Percentiles rank a stretch among this genome's conserved stretches.
Evolutionary conservation across 1,140 invertebrate species (phyloP).

Genomic region (Drosophila oshimai): DNA sequence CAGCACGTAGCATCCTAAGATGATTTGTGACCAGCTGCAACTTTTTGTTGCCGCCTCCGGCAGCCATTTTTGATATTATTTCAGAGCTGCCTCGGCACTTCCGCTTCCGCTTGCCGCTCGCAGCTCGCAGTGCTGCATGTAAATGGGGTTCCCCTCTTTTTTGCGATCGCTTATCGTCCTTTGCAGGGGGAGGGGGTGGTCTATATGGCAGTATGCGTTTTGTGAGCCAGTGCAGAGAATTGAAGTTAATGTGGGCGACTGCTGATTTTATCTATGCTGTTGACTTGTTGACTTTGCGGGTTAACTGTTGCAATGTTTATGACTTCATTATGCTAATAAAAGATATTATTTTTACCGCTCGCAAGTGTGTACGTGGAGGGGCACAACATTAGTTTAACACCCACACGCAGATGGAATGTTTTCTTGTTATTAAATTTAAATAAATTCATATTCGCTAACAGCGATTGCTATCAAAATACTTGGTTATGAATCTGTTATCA

Average conservation of each 20-base stretch:
- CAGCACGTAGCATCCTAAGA: conserved; percentile 64
- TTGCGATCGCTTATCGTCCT: conserved; percentile 69
- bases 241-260: conserved; percentile 63
- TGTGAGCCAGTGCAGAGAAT: conserved; percentile 17
- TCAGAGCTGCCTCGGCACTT: conserved; percentile 68
- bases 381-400: not conserved
- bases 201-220: too few species aligned
- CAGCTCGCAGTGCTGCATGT: conserved; percentile 69
- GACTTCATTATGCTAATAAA: conserved; percentile 80
- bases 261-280: conserved; percentile 74
- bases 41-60: conserved; percentile 75
- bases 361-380: not conserved
- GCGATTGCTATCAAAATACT: too few species aligned
- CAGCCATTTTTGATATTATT: conserved; percentile 80
- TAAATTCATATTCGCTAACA: not conserved
- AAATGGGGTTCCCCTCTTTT: conserved; percentile 52
- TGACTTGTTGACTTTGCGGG: conserved; percentile 76
- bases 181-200: not conserved
- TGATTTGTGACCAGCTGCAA: conserved; percentile 77
- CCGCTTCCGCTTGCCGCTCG: conserved; percentile 67
- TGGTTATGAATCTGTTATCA: too few species aligned
- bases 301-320: conserved; percentile 74
- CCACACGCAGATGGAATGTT: not conserved
- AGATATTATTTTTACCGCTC: conserved; percentile 60
- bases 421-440: not conserved